phyloP scores from a whole-genome alignment of 2,797 vertebrate genomes.

The Emys orbicularis region DNA sequence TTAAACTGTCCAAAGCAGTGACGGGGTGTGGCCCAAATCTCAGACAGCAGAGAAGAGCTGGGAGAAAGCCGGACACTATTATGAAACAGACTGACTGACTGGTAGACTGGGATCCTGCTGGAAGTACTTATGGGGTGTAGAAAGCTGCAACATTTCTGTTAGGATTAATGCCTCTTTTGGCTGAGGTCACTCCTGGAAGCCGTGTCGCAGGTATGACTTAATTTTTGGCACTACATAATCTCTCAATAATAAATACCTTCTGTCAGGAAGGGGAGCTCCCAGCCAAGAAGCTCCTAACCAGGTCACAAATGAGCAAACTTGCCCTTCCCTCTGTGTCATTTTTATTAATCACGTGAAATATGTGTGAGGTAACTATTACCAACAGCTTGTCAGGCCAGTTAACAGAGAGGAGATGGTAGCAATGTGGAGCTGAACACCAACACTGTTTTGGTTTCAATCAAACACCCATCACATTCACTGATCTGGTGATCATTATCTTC shows the following conservation, averaged over 20 bases:
- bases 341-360: conserved; percentile 72
- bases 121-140: background rate
- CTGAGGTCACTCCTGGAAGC: conserved; percentile 71
- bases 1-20: accelerated
- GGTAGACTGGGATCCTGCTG: background rate
- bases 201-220: conserved; percentile 74
- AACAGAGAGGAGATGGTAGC: conserved; percentile 64
- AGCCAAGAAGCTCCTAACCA: conserved; percentile 51
- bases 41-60: background rate
- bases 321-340: conserved; percentile 67
- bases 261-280: conserved; percentile 55
- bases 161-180: conserved; percentile 48
- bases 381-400: conserved; percentile 66
- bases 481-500: conserved; percentile 53
- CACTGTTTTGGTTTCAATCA: conserved; percentile 65
- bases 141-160: conserved; percentile 54
- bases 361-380: conserved; percentile 73
- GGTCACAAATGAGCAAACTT: conserved; percentile 70
- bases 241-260: conserved; percentile 42
- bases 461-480: conserved; percentile 61
- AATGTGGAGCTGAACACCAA: conserved; percentile 56
- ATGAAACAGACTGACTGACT: conserved; percentile 22
- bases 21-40: background rate
- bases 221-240: conserved; percentile 53
- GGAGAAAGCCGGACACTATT: conserved; percentile 9